These are phyloP conservation scores for Diaphora mendica DNA, from an alignment of 2,888 invertebrate species.

Conservation along the genomic window DNA sequence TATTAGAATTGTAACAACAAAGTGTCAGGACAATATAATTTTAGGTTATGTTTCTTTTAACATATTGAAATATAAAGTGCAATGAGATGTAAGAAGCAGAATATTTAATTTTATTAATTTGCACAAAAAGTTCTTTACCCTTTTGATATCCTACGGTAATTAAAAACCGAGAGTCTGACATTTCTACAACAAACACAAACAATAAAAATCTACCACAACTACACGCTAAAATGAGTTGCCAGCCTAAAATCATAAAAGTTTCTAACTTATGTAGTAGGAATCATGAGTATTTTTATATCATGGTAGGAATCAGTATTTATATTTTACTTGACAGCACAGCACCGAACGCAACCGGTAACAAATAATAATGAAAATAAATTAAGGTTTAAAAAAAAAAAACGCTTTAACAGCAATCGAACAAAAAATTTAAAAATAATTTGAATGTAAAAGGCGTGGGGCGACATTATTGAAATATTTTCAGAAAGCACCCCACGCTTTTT, in stretches of 20 bases:
- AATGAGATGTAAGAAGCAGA: neutral
- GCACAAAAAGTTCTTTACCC: neutral
- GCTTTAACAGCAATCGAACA: too few species aligned
- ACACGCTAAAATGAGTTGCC: neutral
- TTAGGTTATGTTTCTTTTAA: conserved; percentile 17
- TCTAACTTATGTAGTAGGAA: neutral
- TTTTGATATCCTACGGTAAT: neutral
- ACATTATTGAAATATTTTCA: too few species aligned
- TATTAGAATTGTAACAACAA: neutral
- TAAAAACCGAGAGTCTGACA: neutral
- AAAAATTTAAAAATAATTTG: too few species aligned
- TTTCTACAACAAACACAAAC: neutral
- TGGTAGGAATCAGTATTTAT: too few species aligned
- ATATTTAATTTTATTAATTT: neutral
- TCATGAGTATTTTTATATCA: too few species aligned
- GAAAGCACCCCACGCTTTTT: too few species aligned
- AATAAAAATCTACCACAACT: neutral
- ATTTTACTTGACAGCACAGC: too few species aligned
- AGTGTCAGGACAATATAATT: neutral
- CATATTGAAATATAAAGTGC: neutral
- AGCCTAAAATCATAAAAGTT: neutral
- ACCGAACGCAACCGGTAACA: too few species aligned
- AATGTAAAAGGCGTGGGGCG: too few species aligned
- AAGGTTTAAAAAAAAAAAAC: too few species aligned
- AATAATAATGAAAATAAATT: too few species aligned